Base-by-base conservation (phyloP, 2,797 vertebrate genomes). In the Selene dorsalis region DNA sequence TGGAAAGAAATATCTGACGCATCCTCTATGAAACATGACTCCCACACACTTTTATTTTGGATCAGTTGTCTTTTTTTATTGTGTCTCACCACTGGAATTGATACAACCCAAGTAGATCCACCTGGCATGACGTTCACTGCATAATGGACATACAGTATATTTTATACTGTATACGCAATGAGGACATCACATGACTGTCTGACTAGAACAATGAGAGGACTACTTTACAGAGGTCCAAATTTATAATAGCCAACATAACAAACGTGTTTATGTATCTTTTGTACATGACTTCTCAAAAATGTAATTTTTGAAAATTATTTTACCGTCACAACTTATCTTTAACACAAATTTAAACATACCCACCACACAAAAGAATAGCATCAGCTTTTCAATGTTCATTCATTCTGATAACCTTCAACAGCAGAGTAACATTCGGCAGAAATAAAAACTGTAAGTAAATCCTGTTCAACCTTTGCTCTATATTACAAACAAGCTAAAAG, bases 31-130 rank as follows among this genome's bases (percentile, higher is more conserved):
- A 86, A 86, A 83, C 20, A 80, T 38, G n/a, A 86, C 53, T 11
- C 52, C 20, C 11, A 79, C 68, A 75, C 50, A 62, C 32, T n/a
- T 45, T 48, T 20, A 10, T 50, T 59, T 38, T 74, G 43, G 80
- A 12, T 87, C 4, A 52, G 9, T 77, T 72, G 38, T 53, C 2
- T 84, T 75, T 89, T 74, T 92, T 89, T 82, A 88, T 91, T 91
- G 66, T 79, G 64, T 83, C 45, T 77, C 77, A 74, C 68, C 70
- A 82, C 73, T 88, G 75, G 68, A 89, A 83, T 79, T 84, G 62
- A 69, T 78, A 80, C 72, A 86, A 87, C 65, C 71, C 39, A 73
- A 73, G 69, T 64, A 85, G 28, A 41, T 79, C 45, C 59, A 83
- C 50, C 39, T 72, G 72, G 66, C 24, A 20, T 63, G 13, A 72